Percentiles rank a stretch among this genome's conserved stretches.
These are phyloP conservation scores for Cyclopterus lumpus DNA, from an alignment of 2,797 vertebrate genomes.

Conservation along the genomic window DNA sequence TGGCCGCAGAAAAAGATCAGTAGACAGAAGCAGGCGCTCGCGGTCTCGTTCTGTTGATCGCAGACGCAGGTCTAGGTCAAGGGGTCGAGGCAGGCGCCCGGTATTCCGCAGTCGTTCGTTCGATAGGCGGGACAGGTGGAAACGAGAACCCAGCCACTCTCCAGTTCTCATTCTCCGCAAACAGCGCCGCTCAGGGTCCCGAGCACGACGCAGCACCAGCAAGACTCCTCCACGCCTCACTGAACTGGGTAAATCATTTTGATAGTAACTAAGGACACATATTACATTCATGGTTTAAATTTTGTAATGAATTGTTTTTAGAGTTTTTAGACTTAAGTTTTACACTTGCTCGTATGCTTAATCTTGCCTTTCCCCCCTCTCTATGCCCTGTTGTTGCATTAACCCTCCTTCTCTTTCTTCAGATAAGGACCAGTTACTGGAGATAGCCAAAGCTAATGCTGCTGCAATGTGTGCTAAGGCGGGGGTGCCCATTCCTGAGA, in stretches of 20 bases:
- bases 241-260: constrained; percentile 88
- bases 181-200: constrained; percentile 85
- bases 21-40: constrained; percentile 87
- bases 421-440: constrained; percentile 99
- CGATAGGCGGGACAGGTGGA: constrained; percentile 91
- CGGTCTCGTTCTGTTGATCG: constrained; percentile 87
- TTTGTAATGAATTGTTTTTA: neutral
- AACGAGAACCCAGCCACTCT: constrained; percentile 93
- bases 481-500: constrained; percentile 95
- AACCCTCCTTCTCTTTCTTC: constrained; percentile 29
- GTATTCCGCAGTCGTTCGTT: constrained; percentile 91
- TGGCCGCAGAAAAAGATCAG: constrained; percentile 87
- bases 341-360: neutral
- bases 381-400: neutral
- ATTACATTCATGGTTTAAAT: neutral
- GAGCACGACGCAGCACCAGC: constrained; percentile 84
- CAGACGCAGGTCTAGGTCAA: constrained; percentile 80
- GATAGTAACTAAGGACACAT: neutral
- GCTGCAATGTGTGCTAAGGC: constrained; percentile 99
- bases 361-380: neutral
- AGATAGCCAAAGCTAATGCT: constrained; percentile 99
- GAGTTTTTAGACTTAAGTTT: neutral
- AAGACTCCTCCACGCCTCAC: constrained; percentile 91
- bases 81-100: constrained; percentile 76
- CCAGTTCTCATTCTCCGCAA: constrained; percentile 89